Evolutionary conservation across 2,113 vertebrate genomes (phyloP).

Genomic region (Marmota monax): DNA sequence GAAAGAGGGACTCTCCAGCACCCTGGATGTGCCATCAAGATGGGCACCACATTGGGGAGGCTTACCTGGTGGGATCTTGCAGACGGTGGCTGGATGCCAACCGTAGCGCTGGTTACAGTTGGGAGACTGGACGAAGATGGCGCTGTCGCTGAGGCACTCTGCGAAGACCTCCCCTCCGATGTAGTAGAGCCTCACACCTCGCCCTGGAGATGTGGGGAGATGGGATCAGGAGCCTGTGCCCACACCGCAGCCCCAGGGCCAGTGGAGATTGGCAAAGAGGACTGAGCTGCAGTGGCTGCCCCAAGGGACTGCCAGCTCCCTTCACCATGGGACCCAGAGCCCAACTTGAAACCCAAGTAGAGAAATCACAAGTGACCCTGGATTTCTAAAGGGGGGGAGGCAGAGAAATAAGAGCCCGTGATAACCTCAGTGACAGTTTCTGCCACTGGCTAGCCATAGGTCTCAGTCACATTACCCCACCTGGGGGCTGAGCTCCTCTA

Average conservation of each 20-base stretch:
- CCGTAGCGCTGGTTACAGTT: conserved; percentile 99
- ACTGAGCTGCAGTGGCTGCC: neutral
- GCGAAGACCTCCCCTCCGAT: conserved; percentile 99
- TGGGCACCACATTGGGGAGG: fast-evolving
- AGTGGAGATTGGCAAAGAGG: neutral
- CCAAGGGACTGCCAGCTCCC: neutral
- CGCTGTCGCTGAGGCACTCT: conserved; percentile 98
- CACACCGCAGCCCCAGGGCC: neutral
- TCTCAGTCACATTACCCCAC: neutral
- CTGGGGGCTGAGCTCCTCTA: neutral
- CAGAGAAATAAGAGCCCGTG: fast-evolving
- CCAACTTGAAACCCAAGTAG: neutral
- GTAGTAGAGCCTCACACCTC: conserved; percentile 98
- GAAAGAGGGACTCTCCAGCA: neutral
- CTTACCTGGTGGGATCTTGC: conserved; percentile 98
- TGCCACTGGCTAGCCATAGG: neutral
- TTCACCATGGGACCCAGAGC: neutral
- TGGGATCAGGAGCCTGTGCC: neutral
- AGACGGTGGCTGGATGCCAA: conserved; percentile 99
- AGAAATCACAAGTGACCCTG: neutral
- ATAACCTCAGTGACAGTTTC: neutral
- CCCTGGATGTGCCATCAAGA: fast-evolving
- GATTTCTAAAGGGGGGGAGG: neutral
- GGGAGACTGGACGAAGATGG: conserved; percentile 99
- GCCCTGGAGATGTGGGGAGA: conserved; percentile 85